Evolutionary conservation across 2,888 invertebrate species (phyloP).

Genomic region (Atethmia centrago): DNA sequence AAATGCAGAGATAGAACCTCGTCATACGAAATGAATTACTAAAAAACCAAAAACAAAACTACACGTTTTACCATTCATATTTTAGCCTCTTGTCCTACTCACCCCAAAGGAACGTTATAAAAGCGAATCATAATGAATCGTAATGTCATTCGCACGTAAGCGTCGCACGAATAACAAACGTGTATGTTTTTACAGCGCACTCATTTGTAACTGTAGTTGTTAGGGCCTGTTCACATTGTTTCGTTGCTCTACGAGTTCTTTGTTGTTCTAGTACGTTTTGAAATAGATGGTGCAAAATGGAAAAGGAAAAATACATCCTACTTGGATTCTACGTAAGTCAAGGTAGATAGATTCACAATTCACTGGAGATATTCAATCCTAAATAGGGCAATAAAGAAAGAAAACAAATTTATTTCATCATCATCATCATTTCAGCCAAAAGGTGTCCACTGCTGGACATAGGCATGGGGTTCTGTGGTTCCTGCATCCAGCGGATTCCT

Average conservation of each 20-base stretch:
- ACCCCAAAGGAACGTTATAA: constrained; percentile 21
- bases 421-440: too few species aligned
- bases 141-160: constrained; percentile 52
- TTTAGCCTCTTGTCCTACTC: neutral
- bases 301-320: neutral
- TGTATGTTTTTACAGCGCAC: constrained; percentile 44
- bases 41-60: too few species aligned
- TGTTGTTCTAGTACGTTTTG: constrained; percentile 14
- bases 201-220: constrained; percentile 54
- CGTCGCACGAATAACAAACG: constrained; percentile 42
- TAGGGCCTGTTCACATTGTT: constrained; percentile 10
- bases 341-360: neutral
- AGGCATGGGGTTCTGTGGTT: too few species aligned
- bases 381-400: neutral
- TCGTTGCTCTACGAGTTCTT: neutral
- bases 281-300: constrained; percentile 15
- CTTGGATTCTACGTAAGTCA: neutral
- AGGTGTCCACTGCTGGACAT: too few species aligned
- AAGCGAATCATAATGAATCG: constrained; percentile 52
- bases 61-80: neutral
- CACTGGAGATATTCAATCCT: neutral
- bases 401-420: neutral
- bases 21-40: too few species aligned
- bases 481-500: too few species aligned
- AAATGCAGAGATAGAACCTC: too few species aligned